phyloP scores from a whole-genome alignment of 2,113 vertebrate species.

The Passer domesticus region DNA sequence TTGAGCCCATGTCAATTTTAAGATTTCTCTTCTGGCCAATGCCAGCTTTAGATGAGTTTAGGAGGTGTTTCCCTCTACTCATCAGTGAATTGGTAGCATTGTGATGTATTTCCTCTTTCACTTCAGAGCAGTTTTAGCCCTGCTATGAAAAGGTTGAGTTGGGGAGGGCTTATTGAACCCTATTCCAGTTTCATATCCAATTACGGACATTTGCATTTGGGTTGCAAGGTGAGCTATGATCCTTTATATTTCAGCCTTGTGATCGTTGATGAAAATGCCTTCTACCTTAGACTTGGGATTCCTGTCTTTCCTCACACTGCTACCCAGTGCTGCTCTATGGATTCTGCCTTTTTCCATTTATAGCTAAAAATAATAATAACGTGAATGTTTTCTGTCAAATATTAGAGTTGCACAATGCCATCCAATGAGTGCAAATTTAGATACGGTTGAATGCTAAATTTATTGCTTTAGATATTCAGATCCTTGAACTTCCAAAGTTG shows the following conservation, averaged over 20 bases:
- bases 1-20: background rate
- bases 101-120: background rate
- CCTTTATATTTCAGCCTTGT: background rate
- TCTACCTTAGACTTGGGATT: background rate
- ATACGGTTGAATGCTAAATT: background rate
- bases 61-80: background rate
- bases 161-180: fast-evolving
- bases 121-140: background rate
- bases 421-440: background rate
- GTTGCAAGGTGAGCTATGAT: background rate
- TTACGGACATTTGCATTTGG: background rate
- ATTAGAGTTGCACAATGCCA: background rate
- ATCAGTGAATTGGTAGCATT: background rate
- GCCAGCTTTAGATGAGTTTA: background rate
- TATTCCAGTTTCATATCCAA: background rate
- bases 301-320: background rate
- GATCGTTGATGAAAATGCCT: background rate
- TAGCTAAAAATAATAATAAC: background rate
- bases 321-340: background rate
- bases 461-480: background rate
- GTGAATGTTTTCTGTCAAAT: background rate
- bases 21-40: background rate
- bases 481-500: background rate
- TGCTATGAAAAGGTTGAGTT: background rate
- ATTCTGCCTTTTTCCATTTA: background rate